Evolutionary conservation across 1,140 invertebrate genomes (phyloP), one percentile per base, ranked within the genome.

Genomic region (Heliconius congener): DNA sequence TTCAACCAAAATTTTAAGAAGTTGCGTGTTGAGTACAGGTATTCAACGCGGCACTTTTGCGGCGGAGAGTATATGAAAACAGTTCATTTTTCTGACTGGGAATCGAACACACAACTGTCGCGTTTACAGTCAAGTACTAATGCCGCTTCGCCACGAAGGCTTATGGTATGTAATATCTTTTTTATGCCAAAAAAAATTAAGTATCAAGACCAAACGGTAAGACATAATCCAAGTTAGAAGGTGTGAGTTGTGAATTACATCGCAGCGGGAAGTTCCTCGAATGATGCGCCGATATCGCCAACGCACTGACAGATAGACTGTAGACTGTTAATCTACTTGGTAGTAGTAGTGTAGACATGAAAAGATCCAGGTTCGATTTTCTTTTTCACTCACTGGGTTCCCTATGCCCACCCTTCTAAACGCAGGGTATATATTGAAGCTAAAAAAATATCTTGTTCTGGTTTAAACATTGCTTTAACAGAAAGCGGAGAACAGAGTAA

Each of bases 241-340:
- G 87, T 90, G 88, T 89, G 86, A 90, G 82, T 76, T 80, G 86
- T 87, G 86, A 87, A 89, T 89, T 89, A 88, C 87, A 82, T 34
- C 87, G 72, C 87, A 84, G 88, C 87, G 83, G 88, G 83, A 50
- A 73, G 73, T 86, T 88, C 87, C 82, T 52, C 81, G 86, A 86
- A 86, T 78, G 84, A 86, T 85, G 82, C 74, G 72, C 79, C 80
- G 81, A 85, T 86, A 84, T 66, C 60, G 60, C 60, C 60, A 66
- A 66, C 60, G 60, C 60, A 66, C 60, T 66, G 60, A 66, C 27
- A 27, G 27, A 66, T 30, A 66, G 60, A 30, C 13, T 66, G 23
- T 2, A 23, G 11, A 60, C 50, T 60, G 42, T 46, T 46, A 46
- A 46, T 46, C 27, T 66, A 66, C 60, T 60, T 60, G 57, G 11